Conservation (phyloP, 2,888 invertebrate species). For the Orchestes rusci region DNA sequence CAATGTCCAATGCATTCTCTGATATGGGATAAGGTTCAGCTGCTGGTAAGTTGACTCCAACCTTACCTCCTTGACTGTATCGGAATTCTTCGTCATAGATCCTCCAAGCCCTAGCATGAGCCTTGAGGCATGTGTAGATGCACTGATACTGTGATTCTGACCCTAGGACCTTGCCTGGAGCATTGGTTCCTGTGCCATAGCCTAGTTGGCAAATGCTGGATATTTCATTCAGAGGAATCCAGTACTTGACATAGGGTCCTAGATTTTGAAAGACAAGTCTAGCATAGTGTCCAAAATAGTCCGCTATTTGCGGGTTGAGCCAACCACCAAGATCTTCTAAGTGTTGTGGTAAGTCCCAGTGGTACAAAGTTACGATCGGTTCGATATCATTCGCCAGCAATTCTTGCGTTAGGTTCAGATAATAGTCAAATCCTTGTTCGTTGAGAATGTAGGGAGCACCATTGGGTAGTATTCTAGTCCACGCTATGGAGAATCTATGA, state of each 20-base stretch:
- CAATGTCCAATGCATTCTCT: too few relatives aligned
- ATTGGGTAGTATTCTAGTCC: slow-evolving; percentile 46
- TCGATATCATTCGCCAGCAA: too few relatives aligned
- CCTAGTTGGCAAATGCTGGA: too few relatives aligned
- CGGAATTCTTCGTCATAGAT: slow-evolving; percentile 9
- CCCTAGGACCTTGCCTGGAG: slow-evolving; percentile 3
- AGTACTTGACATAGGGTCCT: slow-evolving; percentile 29
- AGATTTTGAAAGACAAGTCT: slow-evolving; percentile 46
- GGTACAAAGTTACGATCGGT: too few relatives aligned
- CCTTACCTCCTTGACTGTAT: background rate
- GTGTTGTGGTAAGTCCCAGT: too few relatives aligned
- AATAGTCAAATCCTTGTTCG: too few relatives aligned
- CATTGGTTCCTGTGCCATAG: background rate
- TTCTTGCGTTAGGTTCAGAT: too few relatives aligned
- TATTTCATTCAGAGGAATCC: too few relatives aligned
- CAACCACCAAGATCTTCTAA: too few relatives aligned
- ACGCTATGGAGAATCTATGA: slow-evolving; percentile 24
- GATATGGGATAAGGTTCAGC: too few relatives aligned
- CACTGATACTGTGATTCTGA: slow-evolving; percentile 6
- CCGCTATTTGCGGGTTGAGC: slow-evolving; percentile 11
- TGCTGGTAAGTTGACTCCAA: too few relatives aligned
- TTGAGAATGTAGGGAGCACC: too few relatives aligned
- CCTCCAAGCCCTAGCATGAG: slow-evolving; percentile 8
- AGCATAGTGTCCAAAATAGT: slow-evolving; percentile 41
- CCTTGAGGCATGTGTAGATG: slow-evolving; percentile 4